A percentile compares a stretch with the other conserved stretches of the same genome.
These are phyloP conservation scores for Lepus townsendii DNA, from an alignment of 2,797 vertebrate genomes.

Conservation along the genomic window DNA sequence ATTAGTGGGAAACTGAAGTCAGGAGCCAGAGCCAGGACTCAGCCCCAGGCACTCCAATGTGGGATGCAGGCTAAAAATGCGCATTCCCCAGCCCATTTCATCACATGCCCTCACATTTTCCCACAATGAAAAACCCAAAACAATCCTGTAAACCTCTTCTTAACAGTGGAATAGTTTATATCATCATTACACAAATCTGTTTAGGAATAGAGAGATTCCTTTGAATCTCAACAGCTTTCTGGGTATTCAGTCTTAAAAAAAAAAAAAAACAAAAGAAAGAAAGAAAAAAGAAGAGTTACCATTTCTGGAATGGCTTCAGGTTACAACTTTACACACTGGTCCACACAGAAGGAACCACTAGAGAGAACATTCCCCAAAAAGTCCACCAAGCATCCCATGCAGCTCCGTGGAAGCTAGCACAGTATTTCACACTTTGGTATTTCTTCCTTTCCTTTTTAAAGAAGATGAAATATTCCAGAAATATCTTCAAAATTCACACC, in stretches of 20 bases:
- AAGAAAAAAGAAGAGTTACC: neutral
- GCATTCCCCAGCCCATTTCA: neutral
- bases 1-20: too few relatives aligned
- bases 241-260: constrained; percentile 41
- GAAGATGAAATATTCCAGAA: constrained; percentile 81
- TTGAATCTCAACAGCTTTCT: constrained; percentile 69
- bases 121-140: constrained; percentile 31
- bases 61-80: too few relatives aligned
- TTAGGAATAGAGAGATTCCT: constrained; percentile 72
- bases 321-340: constrained; percentile 63
- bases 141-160: neutral
- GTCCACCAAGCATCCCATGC: constrained; percentile 36
- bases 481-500: constrained; percentile 82
- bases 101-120: neutral
- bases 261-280: neutral
- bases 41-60: too few relatives aligned
- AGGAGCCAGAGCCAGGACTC: too few relatives aligned
- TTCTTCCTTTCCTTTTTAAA: neutral
- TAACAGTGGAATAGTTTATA: constrained; percentile 46
- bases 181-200: constrained; percentile 67
- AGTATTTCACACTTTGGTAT: constrained; percentile 76
- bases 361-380: neutral
- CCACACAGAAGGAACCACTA: constrained; percentile 61
- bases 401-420: constrained; percentile 31
- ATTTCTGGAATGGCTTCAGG: constrained; percentile 64